phyloP scores from a whole-genome alignment of 2,888 invertebrate genomes.

The Nomada goodeniana region DNA sequence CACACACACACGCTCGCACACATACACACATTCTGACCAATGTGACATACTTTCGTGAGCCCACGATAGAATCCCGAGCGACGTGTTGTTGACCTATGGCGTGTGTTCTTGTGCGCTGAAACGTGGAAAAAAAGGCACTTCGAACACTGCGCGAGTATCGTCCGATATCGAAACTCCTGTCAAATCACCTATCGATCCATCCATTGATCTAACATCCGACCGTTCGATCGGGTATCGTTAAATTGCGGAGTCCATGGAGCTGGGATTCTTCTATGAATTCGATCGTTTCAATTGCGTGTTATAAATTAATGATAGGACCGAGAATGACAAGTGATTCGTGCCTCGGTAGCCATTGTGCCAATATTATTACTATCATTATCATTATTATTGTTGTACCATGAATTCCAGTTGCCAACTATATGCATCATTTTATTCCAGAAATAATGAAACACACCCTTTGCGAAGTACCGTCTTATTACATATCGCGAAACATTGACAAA shows the following conservation, averaged over 20 bases:
- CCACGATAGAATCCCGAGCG: slow-evolving; percentile 50
- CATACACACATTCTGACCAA: slow-evolving; percentile 55
- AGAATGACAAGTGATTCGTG: background rate
- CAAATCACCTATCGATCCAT: background rate
- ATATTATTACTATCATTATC: too few relatives aligned
- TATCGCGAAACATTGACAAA: background rate
- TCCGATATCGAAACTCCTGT: background rate
- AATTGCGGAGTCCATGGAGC: background rate
- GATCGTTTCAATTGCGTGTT: background rate
- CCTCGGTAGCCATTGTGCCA: too few relatives aligned
- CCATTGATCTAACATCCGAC: background rate
- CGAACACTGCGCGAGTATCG: slow-evolving; percentile 12
- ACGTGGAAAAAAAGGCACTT: slow-evolving; percentile 27
- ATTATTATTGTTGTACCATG: too few relatives aligned
- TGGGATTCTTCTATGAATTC: background rate
- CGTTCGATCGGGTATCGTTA: background rate
- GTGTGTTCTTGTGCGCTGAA: slow-evolving; percentile 16
- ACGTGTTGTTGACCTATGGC: slow-evolving; percentile 57
- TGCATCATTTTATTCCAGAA: too few relatives aligned
- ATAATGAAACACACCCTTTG: too few relatives aligned
- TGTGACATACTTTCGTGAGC: slow-evolving; percentile 70
- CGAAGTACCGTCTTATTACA: background rate
- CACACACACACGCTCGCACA: background rate
- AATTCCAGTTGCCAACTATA: too few relatives aligned
- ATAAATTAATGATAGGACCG: background rate